These are phyloP conservation scores for Lithophane semibrunnea DNA, from an alignment of 2,888 invertebrate species.

Conservation along the genomic window DNA sequence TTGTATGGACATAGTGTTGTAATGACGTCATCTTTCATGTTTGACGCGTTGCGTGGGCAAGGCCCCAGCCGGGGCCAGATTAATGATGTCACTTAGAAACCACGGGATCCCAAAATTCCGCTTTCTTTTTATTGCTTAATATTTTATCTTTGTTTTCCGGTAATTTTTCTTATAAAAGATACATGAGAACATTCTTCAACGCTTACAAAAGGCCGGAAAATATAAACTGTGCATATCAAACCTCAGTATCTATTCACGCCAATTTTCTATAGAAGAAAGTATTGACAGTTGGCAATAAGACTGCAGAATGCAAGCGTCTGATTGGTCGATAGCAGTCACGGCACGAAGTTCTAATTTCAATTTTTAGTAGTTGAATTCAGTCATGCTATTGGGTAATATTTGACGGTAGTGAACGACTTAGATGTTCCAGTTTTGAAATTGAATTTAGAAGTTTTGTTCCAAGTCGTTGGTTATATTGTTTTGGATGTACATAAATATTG, in stretches of 20 bases:
- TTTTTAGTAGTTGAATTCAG: conserved; percentile 67
- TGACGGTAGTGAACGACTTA: conserved; percentile 56
- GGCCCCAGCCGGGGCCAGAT: conserved; percentile 73
- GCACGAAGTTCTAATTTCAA: conserved; percentile 65
- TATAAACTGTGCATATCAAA: not conserved
- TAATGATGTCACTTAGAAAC: conserved; percentile 81
- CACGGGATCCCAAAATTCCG: conserved; percentile 77
- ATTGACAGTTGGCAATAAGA: conserved; percentile 53
- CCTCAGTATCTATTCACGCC: conserved; percentile 26
- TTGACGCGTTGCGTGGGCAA: conserved; percentile 57
- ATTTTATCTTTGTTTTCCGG: conserved; percentile 36
- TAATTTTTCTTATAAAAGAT: conserved; percentile 10
- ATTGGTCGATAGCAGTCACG: conserved; percentile 65
- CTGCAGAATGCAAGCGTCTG: conserved; percentile 55
- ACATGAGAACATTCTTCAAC: not conserved
- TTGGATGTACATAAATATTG: conserved; percentile 17
- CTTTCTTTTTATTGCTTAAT: conserved; percentile 78
- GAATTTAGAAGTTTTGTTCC: conserved; percentile 58
- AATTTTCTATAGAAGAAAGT: conserved; percentile 40
- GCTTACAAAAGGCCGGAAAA: not conserved
- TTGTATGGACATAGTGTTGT: conserved; percentile 72
- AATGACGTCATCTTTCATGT: conserved; percentile 84
- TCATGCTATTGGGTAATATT: conserved; percentile 68
- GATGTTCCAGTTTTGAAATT: conserved; percentile 65
- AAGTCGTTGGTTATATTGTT: conserved; percentile 31